phyloP scores from a whole-genome alignment of 2,888 invertebrate genomes.

The Germaria angustata region DNA sequence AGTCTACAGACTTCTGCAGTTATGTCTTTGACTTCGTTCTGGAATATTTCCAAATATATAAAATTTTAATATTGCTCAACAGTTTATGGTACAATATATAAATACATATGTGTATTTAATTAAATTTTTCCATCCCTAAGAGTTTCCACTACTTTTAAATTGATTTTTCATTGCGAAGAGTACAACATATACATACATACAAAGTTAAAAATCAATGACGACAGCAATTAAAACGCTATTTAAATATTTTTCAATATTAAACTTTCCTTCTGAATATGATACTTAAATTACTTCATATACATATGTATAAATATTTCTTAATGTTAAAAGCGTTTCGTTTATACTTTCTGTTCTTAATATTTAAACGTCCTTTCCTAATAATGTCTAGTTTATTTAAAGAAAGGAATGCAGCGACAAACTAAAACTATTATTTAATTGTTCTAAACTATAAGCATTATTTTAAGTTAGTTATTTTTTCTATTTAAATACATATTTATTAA shows the following conservation, averaged over 20 bases:
- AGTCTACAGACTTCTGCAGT: no score
- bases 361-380: background rate
- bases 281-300: no score
- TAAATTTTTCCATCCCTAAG: background rate
- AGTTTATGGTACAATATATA: no score
- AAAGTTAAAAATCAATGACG: background rate
- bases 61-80: background rate
- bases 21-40: no score
- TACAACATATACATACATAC: background rate
- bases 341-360: constrained; percentile 28
- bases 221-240: background rate
- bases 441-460: background rate
- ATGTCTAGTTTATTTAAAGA: background rate
- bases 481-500: constrained; percentile 19
- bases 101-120: no score
- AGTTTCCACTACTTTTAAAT: background rate
- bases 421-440: constrained; percentile 5
- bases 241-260: background rate
- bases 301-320: no score
- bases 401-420: background rate
- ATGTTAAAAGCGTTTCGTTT: constrained; percentile 48
- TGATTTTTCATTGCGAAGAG: background rate
- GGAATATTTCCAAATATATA: no score
- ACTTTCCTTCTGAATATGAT: background rate
- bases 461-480: constrained; percentile 5